Evolutionary conservation across 2,797 vertebrate genomes (phyloP).

Genomic region (Nyctibius grandis): DNA sequence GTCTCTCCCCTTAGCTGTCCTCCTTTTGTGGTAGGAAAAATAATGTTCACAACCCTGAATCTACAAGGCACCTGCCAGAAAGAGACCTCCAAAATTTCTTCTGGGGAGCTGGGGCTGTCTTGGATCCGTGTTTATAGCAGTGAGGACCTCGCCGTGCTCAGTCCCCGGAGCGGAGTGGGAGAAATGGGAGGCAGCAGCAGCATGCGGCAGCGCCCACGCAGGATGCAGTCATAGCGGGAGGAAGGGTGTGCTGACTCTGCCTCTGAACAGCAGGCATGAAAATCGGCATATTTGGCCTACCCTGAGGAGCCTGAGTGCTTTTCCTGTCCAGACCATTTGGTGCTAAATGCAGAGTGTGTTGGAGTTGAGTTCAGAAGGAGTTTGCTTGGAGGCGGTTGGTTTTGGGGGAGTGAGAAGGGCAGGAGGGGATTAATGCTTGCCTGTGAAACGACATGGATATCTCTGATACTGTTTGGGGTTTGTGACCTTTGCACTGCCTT

Average conservation of each 20-base stretch:
- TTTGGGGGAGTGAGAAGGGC: neutral
- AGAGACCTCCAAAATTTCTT: neutral
- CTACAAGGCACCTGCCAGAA: rapidly evolving
- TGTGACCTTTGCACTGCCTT: neutral
- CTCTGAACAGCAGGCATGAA: neutral
- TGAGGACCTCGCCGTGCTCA: neutral
- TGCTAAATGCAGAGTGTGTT: neutral
- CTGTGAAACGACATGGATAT: neutral
- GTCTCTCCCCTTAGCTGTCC: neutral
- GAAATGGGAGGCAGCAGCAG: neutral
- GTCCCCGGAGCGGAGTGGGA: neutral
- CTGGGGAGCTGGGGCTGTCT: neutral
- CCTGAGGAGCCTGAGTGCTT: neutral
- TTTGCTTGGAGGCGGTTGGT: neutral
- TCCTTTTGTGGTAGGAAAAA: neutral
- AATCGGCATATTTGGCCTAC: neutral
- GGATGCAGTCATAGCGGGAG: neutral
- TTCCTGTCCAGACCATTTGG: rapidly evolving
- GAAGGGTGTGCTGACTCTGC: neutral
- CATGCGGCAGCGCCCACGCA: neutral
- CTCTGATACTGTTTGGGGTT: neutral
- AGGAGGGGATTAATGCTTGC: neutral
- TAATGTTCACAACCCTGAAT: neutral
- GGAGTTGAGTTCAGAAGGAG: neutral
- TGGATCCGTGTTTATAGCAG: neutral